phyloP scores from a whole-genome alignment of 2,113 vertebrate species.

The Ailurus styani region DNA sequence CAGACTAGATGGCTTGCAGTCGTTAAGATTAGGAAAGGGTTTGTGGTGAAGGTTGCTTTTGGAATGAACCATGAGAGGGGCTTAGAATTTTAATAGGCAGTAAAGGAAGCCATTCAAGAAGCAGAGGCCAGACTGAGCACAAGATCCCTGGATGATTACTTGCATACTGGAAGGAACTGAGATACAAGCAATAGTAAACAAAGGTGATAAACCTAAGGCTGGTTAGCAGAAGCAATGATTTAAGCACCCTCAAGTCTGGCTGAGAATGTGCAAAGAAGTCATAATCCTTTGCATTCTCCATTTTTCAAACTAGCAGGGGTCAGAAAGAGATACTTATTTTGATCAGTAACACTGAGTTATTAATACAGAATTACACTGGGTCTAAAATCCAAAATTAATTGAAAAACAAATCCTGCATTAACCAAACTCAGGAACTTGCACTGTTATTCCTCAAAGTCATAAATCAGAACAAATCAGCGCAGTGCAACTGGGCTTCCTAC shows the following conservation, averaged over 20 bases:
- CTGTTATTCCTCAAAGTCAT: not conserved
- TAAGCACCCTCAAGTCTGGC: not conserved
- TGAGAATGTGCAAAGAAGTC: not conserved
- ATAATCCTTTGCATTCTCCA: not conserved
- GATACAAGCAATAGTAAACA: not conserved
- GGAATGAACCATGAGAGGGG: not conserved
- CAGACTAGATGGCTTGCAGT: not conserved
- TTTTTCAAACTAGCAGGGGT: not conserved
- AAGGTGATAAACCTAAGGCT: not conserved
- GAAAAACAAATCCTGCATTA: slow-evolving; percentile 36
- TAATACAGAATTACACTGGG: not conserved
- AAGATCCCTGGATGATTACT: not conserved
- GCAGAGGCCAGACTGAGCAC: not conserved
- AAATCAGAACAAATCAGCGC: not conserved
- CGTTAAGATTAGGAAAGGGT: not conserved
- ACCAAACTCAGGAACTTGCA: not conserved
- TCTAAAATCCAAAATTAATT: slow-evolving; percentile 42
- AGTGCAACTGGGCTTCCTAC: not conserved
- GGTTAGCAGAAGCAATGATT: not conserved
- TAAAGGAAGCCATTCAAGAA: not conserved
- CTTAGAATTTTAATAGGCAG: not conserved
- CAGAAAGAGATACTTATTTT: slow-evolving; percentile 2
- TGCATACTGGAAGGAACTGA: not conserved
- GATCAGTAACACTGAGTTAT: not conserved
- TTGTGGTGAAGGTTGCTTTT: not conserved